Percentiles rank a stretch among this genome's conserved stretches.
Evolutionary conservation across 2,888 invertebrate species (phyloP).

Genomic region (Troides oblongomaculatus): DNA sequence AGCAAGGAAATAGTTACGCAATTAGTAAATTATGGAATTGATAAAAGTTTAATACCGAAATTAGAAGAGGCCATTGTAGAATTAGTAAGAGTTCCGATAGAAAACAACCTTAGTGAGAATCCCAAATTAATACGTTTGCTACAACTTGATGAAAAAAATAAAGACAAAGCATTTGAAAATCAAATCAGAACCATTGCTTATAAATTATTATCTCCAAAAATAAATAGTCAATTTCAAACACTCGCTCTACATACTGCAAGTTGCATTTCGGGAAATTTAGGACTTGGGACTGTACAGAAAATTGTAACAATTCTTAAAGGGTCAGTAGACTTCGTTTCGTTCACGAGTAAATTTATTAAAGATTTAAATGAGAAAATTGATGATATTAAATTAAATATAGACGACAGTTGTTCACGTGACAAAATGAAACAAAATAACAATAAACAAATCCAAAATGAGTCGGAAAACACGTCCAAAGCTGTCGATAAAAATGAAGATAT

Average conservation of each 20-base stretch:
- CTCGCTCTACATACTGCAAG: slow-evolving; percentile 8
- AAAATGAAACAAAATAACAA: neutral
- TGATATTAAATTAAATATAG: slow-evolving; percentile 3
- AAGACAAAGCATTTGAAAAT: slow-evolving; percentile 28
- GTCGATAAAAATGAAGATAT: slow-evolving; percentile 7
- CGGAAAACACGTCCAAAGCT: neutral
- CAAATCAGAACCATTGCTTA: slow-evolving; percentile 23
- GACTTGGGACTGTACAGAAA: slow-evolving; percentile 14
- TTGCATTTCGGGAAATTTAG: slow-evolving; percentile 14
- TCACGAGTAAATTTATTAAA: slow-evolving; percentile 10
- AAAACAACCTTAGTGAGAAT: slow-evolving; percentile 24
- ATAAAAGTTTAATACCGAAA: slow-evolving; percentile 29
- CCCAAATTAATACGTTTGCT: slow-evolving; percentile 26
- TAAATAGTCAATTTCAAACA: slow-evolving; percentile 8
- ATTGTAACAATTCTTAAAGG: slow-evolving; percentile 9
- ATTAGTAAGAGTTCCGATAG: slow-evolving; percentile 25
- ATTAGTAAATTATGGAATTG: slow-evolving; percentile 30
- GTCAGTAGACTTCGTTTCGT: slow-evolving; percentile 5
- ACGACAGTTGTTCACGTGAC: neutral
- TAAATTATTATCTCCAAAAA: slow-evolving; percentile 10
- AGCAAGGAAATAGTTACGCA: slow-evolving; percentile 30
- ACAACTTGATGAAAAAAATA: slow-evolving; percentile 27
- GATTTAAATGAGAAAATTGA: slow-evolving; percentile 13
- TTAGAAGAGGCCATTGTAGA: slow-evolving; percentile 30
- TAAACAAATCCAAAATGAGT: neutral